These are phyloP conservation scores for Pectinophora gossypiella DNA, from an alignment of 1,140 invertebrate genomes.

Conservation along the genomic window DNA sequence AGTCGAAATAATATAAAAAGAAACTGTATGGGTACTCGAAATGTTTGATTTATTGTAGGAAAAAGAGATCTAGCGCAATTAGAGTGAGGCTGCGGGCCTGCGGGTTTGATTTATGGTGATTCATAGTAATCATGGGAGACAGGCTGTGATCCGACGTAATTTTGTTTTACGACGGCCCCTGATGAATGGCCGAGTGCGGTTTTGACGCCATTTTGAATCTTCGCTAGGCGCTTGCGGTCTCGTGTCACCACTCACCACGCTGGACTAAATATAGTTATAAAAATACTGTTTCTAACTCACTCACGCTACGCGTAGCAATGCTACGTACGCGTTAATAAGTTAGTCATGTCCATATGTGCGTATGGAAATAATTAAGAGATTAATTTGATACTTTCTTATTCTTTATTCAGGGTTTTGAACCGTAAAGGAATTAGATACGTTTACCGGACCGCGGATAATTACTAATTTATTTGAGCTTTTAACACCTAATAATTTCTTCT, in stretches of 20 bases:
- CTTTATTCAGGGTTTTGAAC: too few species aligned
- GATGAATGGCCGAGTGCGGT: slow-evolving; percentile 41
- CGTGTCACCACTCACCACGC: background rate
- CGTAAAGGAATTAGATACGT: too few species aligned
- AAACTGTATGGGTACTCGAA: slow-evolving; percentile 47
- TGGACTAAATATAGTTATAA: slow-evolving; percentile 1
- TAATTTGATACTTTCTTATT: too few species aligned
- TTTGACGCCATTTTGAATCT: slow-evolving; percentile 49
- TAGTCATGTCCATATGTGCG: too few species aligned
- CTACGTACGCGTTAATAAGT: too few species aligned
- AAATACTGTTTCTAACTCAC: too few species aligned
- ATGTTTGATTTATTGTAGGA: slow-evolving; percentile 56
- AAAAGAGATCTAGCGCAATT: slow-evolving; percentile 54
- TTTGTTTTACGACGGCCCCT: slow-evolving; percentile 49
- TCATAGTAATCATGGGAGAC: slow-evolving; percentile 54
- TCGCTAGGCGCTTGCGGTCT: slow-evolving; percentile 31
- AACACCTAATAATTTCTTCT: too few species aligned
- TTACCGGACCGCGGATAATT: too few species aligned
- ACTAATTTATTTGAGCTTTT: too few species aligned
- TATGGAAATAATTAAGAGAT: too few species aligned
- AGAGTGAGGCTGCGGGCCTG: slow-evolving; percentile 52
- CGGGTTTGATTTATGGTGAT: slow-evolving; percentile 67
- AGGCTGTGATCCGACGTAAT: slow-evolving; percentile 49
- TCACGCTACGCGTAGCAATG: too few species aligned
- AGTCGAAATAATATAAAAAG: slow-evolving; percentile 36